Evolutionary conservation across 2,113 vertebrate genomes (phyloP).

Genomic region (Salminus brasiliensis): DNA sequence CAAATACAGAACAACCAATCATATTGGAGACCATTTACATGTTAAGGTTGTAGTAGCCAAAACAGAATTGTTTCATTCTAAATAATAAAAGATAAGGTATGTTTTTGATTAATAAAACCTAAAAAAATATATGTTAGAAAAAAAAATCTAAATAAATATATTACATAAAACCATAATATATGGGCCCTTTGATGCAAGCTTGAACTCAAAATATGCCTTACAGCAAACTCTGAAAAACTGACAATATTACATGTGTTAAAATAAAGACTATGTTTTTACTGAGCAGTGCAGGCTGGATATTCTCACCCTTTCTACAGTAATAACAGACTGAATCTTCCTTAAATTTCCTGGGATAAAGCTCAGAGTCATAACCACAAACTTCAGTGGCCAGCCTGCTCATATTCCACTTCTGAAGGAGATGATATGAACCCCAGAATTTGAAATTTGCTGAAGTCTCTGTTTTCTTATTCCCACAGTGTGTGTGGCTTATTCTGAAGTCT

Average conservation of each 20-base stretch:
- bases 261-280: not conserved
- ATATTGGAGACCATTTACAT: no score
- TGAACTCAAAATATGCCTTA: not conserved
- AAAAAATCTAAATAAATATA: no score
- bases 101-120: no score
- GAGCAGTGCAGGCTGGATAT: not conserved
- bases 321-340: not conserved
- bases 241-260: not conserved
- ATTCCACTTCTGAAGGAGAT: slow-evolving; percentile 19
- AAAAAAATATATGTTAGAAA: not conserved
- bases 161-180: not conserved
- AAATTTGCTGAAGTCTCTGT: slow-evolving; percentile 47
- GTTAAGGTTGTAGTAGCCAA: no score
- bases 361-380: slow-evolving; percentile 27
- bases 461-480: slow-evolving; percentile 26
- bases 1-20: no score
- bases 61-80: no score
- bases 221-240: not conserved
- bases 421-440: slow-evolving; percentile 25
- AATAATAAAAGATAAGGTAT: no score
- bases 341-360: slow-evolving; percentile 13
- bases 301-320: not conserved
- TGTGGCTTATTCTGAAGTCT: slow-evolving; percentile 39
- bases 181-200: not conserved
- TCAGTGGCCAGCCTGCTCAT: slow-evolving; percentile 6